Evolutionary conservation across 2,113 vertebrate genomes (phyloP), one percentile per base, ranked within the genome.

Genomic region (Platichthys flesus): DNA sequence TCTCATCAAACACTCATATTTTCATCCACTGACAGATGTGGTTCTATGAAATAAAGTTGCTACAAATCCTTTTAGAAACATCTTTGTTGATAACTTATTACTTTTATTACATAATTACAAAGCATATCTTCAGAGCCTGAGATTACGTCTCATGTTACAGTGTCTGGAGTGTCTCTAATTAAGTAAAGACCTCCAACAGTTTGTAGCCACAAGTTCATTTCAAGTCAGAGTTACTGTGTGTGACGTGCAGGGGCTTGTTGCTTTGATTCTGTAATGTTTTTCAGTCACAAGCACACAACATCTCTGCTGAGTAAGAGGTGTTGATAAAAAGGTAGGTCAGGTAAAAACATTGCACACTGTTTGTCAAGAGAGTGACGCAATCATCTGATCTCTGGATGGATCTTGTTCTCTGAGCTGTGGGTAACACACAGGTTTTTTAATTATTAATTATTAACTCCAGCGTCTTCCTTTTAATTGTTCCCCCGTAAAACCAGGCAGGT

Each of bases 241-340:
- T 21, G 60, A 65, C 86, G 56, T 80, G 88, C 66, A 21, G 58
- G 15, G 70, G 28, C 89, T 67, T 89, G 89, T 57, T 57, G n/a
- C 62, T 79, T 60, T 74, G 28, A 69, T 68, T 61, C 14, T 61
- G 72, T 68, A 64, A 20, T 54, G 7, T 54, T n/a, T 8, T 54
- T 20, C 66, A 59, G 21, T 26, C 64, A 45, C 54, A 42, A 18
- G 16, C 18, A 9, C 42, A 49, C 14, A 1, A 26, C 23, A 15
- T 49, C 45, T 49, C 42, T 3, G 42, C 12, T 45, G 42, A 14
- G 45, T 16, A 18, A 49, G 16, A 16, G 45, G 5, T 49, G 40
- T 10, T 42, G 40, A 10, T 10, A 13, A 42, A 42, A 10, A 42
- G 3, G 15, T 49, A 16, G 37, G n/a, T 45, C 31, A 31, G 31